A percentile compares a stretch with the other conserved stretches of the same genome.
Conservation (phyloP, 2,797 vertebrate genomes). For the Chrosomus eos region DNA sequence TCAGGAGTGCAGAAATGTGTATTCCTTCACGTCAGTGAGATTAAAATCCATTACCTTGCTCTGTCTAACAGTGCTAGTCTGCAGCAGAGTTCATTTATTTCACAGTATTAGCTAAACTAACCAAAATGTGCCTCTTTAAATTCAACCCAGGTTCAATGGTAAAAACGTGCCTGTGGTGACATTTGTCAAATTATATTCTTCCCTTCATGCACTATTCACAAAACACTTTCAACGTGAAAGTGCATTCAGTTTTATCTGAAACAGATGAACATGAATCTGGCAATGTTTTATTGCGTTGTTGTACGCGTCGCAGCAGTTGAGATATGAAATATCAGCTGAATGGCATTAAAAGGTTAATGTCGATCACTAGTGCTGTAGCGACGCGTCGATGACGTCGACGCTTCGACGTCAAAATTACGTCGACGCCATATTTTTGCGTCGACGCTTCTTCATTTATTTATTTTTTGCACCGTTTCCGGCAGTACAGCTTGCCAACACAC, state of each 20-base stretch:
- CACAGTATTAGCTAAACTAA: background rate
- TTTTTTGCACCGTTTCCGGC: no score
- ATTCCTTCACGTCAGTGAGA: conserved; percentile 11
- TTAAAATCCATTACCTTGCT: background rate
- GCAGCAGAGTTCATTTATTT: background rate
- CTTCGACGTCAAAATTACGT: no score
- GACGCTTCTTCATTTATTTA: no score
- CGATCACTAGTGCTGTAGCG: no score
- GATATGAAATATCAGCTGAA: background rate
- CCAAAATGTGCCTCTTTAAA: background rate
- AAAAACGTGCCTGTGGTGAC: background rate
- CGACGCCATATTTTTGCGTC: no score
- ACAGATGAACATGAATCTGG: no score
- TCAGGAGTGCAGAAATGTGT: background rate
- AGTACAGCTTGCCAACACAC: no score
- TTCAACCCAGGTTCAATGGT: background rate
- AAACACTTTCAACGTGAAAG: background rate
- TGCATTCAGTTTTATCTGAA: background rate
- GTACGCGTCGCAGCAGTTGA: background rate
- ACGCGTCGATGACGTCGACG: no score
- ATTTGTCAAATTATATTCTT: background rate
- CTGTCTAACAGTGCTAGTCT: background rate
- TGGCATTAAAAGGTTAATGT: background rate
- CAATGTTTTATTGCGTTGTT: background rate
- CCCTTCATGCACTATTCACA: background rate